Evolutionary conservation across 2,888 invertebrate genomes (phyloP), one percentile per base, ranked within the genome.

Genomic region (Odontothrips loti): DNA sequence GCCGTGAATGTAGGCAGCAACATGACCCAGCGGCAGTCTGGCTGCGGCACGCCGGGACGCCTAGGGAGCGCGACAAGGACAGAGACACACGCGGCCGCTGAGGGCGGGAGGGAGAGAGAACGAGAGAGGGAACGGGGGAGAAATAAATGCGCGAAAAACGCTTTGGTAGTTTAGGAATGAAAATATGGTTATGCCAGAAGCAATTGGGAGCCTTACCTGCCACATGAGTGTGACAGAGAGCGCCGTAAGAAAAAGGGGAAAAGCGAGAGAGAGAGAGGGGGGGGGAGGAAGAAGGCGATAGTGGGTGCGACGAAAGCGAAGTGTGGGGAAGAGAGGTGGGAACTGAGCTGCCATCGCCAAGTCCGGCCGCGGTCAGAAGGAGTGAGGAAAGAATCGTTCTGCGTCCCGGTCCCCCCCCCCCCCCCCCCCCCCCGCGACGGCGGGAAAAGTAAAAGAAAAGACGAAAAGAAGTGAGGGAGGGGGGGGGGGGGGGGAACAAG

Each of bases 111-210:
- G 3, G 34, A 43, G 34, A 43, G 34, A 43, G 34, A 43, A 6
- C 2, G 34, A 43, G 34, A 43, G 34, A 43, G 34, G 6, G 34
- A 43, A 6, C 2, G 34, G 6, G 34, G 6, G 34, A 43, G 34
- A 43, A 43, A 43, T 43, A 43, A 43, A 43, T 43, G 34, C 34
- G 34, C n/a, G 23, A 8, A 23, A 68, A 23, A 68, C n/a, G 68
- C 23, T 68, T n/a, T 23, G 68, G 68, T 23, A 68, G 68, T 68
- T 68, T 68, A 68, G 68, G 68, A 68, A 68, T 68, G 68, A 68
- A 68, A 68, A 68, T 68, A 68, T 68, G 68, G 68, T 68, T 68
- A 68, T 68, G 68, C 68, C 68, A 68, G 68, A 68, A 68, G 68
- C 68, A 68, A 68, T 68, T 68, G 20, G 68, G 68, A 23, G 68